phyloP scores from a whole-genome alignment of 1,140 invertebrate species.

The Apis laboriosa region DNA sequence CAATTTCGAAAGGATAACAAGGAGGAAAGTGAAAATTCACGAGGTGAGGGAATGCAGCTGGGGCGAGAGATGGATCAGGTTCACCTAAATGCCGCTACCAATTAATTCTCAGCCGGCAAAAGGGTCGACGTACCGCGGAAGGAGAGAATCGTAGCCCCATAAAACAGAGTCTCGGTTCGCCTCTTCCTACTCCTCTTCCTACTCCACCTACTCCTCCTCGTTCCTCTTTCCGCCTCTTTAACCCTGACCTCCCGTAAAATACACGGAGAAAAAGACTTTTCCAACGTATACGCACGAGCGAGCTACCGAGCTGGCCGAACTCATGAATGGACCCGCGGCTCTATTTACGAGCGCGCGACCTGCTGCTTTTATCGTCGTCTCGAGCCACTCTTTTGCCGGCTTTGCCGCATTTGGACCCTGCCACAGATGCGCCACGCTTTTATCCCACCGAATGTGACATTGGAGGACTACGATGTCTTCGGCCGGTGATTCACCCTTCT shows the following conservation, averaged over 20 bases:
- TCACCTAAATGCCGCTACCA: constrained; percentile 39
- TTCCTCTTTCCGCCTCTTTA: constrained; percentile 74
- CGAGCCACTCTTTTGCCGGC: constrained; percentile 42
- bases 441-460: constrained; percentile 9
- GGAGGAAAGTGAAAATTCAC: constrained; percentile 21
- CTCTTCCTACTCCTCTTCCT: constrained; percentile 10
- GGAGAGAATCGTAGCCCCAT: constrained; percentile 52
- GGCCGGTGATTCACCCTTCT: not conserved
- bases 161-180: constrained; percentile 57
- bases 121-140: constrained; percentile 42
- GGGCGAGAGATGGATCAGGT: constrained; percentile 28
- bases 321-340: constrained; percentile 77
- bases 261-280: constrained; percentile 77
- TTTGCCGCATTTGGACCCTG: constrained; percentile 43
- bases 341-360: constrained; percentile 73
- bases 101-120: constrained; percentile 43
- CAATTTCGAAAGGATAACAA: not conserved
- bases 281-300: constrained; percentile 73
- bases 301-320: constrained; percentile 70
- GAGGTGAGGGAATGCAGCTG: not conserved
- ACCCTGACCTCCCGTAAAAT: constrained; percentile 78
- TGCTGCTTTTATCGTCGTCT: constrained; percentile 69
- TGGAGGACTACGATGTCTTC: not conserved
- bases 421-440: constrained; percentile 34
- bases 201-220: constrained; percentile 8